Evolutionary conservation across 2,888 invertebrate genomes (phyloP), one percentile per base, ranked within the genome.

Genomic region (Synergus japonicus): DNA sequence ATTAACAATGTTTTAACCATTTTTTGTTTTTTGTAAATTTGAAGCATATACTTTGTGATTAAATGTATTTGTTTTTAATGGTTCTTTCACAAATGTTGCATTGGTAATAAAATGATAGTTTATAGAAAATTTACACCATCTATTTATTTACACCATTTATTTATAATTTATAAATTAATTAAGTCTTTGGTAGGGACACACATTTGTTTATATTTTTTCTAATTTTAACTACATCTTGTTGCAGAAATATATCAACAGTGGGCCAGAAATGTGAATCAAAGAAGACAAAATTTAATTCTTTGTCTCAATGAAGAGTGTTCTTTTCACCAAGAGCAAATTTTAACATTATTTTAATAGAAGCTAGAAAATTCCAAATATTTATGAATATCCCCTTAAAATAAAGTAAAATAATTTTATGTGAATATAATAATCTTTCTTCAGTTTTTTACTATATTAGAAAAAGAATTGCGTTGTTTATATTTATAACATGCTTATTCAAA

Each of bases 271-370:
- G 73, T 54, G 49, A 22, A 54, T 0, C 73, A 73, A 54, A 22
- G 29, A 37, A 46, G 15, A 10, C 22, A 77, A 13, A 64, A 63
- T 60, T 77, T 80, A 12, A 83, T 60, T 67, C 41, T 77, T 4
- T 85, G 84, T 60, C 83, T 82, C 12, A 84, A 83, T 67, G 58
- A 76, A 18, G 83, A 82, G 41, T 90, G 90, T 46, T 85, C 85
- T 41, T 92, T 91, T 79, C 85, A 81, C 0, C 87, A 88, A 67
- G 83, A 85, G 63, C 83, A 83, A 18, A 86, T 83, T 79, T 82
- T 89, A 76, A 85, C 88, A 76, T 43, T 76, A 64, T 76, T 78
- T 2, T 1, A 46, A 76, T 46, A 46, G 76, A 15, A 63, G 63
- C 9, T 64, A 76, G 18, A 76, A 64, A 43, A 63, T 64, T 22